phyloP scores from a whole-genome alignment of 2,113 vertebrate species.

The Psilopsiagon aurifrons region DNA sequence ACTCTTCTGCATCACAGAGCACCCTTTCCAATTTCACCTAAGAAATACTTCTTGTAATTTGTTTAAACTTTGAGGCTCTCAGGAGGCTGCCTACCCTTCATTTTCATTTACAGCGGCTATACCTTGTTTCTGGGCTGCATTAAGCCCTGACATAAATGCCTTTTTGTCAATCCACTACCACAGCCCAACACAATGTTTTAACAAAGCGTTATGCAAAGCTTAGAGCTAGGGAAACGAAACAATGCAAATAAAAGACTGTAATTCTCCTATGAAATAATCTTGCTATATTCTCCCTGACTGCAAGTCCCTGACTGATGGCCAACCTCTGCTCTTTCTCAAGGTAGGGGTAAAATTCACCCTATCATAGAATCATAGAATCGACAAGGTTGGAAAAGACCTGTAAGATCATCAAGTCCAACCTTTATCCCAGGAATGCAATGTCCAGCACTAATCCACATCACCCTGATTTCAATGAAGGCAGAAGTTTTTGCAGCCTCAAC shows the following conservation, averaged over 20 bases:
- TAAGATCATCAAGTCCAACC: not conserved
- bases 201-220: constrained; percentile 35
- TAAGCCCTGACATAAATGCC: not conserved
- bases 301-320: not conserved
- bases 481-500: not conserved
- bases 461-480: not conserved
- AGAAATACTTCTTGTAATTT: constrained; percentile 44
- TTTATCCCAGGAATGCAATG: not conserved
- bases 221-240: not conserved
- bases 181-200: not conserved
- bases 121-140: not conserved
- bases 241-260: constrained; percentile 5
- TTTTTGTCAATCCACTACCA: not conserved
- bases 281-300: not conserved
- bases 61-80: constrained; percentile 50
- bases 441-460: not conserved
- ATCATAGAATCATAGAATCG: not conserved
- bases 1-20: constrained; percentile 62
- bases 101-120: constrained; percentile 33
- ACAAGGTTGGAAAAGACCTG: not conserved
- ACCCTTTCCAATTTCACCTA: constrained; percentile 50
- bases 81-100: not conserved
- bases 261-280: not conserved
- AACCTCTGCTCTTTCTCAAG: not conserved
- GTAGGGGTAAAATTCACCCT: not conserved